phyloP scores from a whole-genome alignment of 2,797 vertebrate species.

The Erpetoichthys calabaricus region DNA sequence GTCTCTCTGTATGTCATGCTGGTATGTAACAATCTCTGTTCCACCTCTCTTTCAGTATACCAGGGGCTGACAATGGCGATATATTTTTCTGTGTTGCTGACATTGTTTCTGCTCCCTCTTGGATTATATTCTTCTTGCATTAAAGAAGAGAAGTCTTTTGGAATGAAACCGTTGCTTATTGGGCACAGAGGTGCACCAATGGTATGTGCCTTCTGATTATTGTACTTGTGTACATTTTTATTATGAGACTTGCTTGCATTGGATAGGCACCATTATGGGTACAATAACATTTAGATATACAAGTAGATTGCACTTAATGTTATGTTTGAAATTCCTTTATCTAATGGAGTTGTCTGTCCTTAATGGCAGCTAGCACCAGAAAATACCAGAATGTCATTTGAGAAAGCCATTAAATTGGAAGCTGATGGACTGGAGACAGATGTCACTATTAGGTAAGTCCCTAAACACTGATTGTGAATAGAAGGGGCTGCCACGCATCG shows the following conservation, averaged over 20 bases:
- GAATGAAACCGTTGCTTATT: constrained; percentile 63
- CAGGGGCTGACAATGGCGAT: constrained; percentile 55
- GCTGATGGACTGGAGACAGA: constrained; percentile 72
- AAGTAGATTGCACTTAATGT: no score
- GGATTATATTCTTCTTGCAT: constrained; percentile 84
- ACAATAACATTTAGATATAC: no score
- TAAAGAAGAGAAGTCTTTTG: constrained; percentile 58
- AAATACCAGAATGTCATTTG: constrained; percentile 81
- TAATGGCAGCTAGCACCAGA: constrained; percentile 64
- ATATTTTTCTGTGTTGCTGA: constrained; percentile 61
- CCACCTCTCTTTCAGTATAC: constrained; percentile 44
- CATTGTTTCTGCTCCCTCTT: constrained; percentile 72
- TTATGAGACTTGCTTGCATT: no score
- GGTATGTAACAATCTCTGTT: no score
- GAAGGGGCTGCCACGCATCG: no score
- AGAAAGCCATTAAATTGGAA: constrained; percentile 64
- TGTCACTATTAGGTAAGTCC: constrained; percentile 64
- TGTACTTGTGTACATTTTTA: accelerated
- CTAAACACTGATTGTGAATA: no score
- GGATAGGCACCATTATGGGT: no score
- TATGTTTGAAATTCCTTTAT: no score
- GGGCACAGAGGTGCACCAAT: constrained; percentile 83
- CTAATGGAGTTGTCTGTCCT: no score
- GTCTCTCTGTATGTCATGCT: no score
- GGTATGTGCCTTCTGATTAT: constrained; percentile 43